phyloP scores from a whole-genome alignment of 1,140 invertebrate species.

The Pinna nobilis region DNA sequence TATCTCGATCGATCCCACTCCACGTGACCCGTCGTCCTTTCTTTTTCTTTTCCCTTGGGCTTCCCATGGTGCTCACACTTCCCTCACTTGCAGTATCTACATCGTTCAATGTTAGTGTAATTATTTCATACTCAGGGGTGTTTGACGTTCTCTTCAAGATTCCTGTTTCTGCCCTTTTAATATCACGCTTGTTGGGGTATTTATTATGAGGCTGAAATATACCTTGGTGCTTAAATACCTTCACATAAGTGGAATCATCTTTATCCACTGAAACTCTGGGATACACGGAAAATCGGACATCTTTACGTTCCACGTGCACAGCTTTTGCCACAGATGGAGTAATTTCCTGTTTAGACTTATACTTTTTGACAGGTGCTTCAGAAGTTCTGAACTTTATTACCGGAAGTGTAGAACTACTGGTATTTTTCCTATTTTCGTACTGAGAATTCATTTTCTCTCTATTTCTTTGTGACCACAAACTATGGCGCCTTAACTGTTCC shows the following conservation, averaged over 20 bases:
- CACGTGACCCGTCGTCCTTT: slow-evolving; percentile 53
- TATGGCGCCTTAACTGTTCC: slow-evolving; percentile 50
- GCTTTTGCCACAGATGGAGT: slow-evolving; percentile 2
- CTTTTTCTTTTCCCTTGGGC: slow-evolving; percentile 42
- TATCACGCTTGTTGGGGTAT: slow-evolving; percentile 40
- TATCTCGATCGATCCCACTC: slow-evolving; percentile 49
- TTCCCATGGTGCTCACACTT: slow-evolving; percentile 24
- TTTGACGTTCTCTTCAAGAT: slow-evolving; percentile 18
- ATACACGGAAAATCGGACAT: slow-evolving; percentile 8
- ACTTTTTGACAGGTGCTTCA: too few relatives aligned
- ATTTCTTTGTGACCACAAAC: slow-evolving; percentile 39
- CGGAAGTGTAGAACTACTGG: neutral
- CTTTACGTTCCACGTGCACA: neutral
- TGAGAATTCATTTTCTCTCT: slow-evolving; percentile 44
- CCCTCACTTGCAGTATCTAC: slow-evolving; percentile 13
- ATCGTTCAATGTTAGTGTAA: slow-evolving; percentile 32
- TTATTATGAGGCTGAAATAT: slow-evolving; percentile 54
- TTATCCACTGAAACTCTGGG: slow-evolving; percentile 54
- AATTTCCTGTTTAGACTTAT: too few relatives aligned
- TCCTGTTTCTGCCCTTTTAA: neutral
- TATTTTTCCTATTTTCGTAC: slow-evolving; percentile 7
- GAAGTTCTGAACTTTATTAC: neutral
- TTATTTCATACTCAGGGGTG: slow-evolving; percentile 41
- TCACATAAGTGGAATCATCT: slow-evolving; percentile 53
- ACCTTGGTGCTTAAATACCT: slow-evolving; percentile 54